Conservation (phyloP, 2,888 invertebrate genomes). For the Polydrusus pterygomalis region DNA sequence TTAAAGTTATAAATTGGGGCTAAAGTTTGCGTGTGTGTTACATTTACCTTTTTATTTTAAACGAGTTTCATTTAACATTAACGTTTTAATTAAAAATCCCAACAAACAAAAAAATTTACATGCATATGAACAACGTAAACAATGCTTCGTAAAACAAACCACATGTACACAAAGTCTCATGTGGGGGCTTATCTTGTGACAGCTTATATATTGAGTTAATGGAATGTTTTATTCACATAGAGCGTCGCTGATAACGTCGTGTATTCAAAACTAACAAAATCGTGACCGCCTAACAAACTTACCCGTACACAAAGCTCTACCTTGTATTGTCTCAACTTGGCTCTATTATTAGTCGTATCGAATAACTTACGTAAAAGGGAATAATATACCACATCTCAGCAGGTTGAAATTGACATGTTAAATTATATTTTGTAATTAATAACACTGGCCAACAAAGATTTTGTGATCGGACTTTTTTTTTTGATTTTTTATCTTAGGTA, state of each 20-base stretch:
- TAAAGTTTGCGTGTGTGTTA: too few species aligned
- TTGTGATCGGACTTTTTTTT: too few species aligned
- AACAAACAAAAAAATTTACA: slow-evolving; percentile 36
- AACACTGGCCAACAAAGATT: too few species aligned
- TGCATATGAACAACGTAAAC: slow-evolving; percentile 41
- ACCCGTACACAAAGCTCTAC: slow-evolving; percentile 31
- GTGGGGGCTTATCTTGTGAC: slow-evolving; percentile 51
- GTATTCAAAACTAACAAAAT: slow-evolving; percentile 41
- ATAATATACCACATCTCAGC: slow-evolving; percentile 13
- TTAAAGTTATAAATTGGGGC: too few species aligned
- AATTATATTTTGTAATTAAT: not conserved
- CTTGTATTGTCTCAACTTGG: slow-evolving; percentile 28
- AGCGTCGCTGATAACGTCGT: slow-evolving; percentile 47
- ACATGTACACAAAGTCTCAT: slow-evolving; percentile 45
- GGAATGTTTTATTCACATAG: slow-evolving; percentile 52
- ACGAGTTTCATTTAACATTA: not conserved
- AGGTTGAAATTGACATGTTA: not conserved
- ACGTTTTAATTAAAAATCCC: slow-evolving; percentile 43
- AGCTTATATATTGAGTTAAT: slow-evolving; percentile 52
- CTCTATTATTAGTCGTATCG: slow-evolving; percentile 19
- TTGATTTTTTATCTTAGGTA: too few species aligned
- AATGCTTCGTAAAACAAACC: slow-evolving; percentile 36
- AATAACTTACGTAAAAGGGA: slow-evolving; percentile 19
- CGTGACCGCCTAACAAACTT: slow-evolving; percentile 44
- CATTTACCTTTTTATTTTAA: not conserved